Evolutionary conservation across 2,797 vertebrate species (phyloP).

Genomic region (Poeciliopsis paucimaculata): DNA sequence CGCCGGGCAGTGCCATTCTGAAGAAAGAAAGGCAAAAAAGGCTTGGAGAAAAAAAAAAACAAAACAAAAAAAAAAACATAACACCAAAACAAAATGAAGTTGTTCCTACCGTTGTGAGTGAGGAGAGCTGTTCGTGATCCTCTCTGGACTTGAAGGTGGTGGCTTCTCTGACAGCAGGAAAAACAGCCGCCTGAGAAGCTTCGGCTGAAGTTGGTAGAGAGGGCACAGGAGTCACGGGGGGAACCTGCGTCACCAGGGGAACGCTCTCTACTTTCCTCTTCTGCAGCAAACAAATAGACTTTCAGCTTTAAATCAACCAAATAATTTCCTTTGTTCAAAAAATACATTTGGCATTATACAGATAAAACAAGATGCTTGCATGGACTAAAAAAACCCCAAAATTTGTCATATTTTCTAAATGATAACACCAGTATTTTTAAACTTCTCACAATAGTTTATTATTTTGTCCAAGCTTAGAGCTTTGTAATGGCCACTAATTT

Average conservation of each 20-base stretch:
- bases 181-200: slow-evolving; percentile 88
- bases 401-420: background rate
- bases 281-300: slow-evolving; percentile 71
- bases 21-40: background rate
- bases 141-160: slow-evolving; percentile 80
- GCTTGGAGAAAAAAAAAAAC: background rate
- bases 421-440: background rate
- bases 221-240: slow-evolving; percentile 86
- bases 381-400: background rate
- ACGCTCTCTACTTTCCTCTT: slow-evolving; percentile 93
- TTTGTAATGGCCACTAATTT: background rate
- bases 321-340: background rate
- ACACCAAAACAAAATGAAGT: background rate
- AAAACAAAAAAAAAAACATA: background rate
- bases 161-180: slow-evolving; percentile 83
- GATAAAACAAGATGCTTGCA: background rate
- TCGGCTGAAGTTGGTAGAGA: slow-evolving; percentile 85
- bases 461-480: background rate
- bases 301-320: slow-evolving; percentile 15
- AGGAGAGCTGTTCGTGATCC: slow-evolving; percentile 80
- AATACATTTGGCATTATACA: background rate
- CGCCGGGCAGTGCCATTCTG: slow-evolving; percentile 89
- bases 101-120: slow-evolving; percentile 78
- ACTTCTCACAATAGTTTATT: background rate
- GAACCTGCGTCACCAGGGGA: slow-evolving; percentile 80